Percentiles rank a stretch among this genome's conserved stretches.
Conservation (phyloP, 1,140 invertebrate genomes). For the Kradibia gibbosae region DNA sequence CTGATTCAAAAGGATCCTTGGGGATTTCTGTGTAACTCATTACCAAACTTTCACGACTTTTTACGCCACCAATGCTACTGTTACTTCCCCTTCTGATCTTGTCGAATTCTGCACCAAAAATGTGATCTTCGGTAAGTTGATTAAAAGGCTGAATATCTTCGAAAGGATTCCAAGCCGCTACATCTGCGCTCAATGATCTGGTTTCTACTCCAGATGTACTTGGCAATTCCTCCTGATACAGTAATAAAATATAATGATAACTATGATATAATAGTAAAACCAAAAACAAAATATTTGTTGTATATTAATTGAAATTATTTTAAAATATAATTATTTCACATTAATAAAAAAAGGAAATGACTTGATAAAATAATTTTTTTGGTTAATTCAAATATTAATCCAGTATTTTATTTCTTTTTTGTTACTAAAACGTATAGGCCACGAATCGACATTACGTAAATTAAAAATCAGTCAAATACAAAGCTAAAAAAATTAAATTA, state of each 20-base stretch:
- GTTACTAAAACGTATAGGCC: not conserved
- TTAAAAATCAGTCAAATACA: conserved; percentile 48
- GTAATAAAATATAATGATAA: conserved; percentile 29
- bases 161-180: conserved; percentile 88
- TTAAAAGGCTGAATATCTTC: conserved; percentile 82
- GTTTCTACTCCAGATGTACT: conserved; percentile 68
- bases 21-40: conserved; percentile 79
- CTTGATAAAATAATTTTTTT: not conserved
- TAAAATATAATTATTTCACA: too few species aligned
- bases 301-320: not conserved
- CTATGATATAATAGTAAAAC: conserved; percentile 49
- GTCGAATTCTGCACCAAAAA: conserved; percentile 91
- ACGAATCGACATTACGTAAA: not conserved
- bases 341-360: too few species aligned
- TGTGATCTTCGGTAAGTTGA: conserved; percentile 85
- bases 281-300: not conserved
- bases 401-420: not conserved
- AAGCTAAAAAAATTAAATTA: conserved; percentile 40
- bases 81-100: conserved; percentile 86
- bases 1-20: conserved; percentile 86
- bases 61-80: conserved; percentile 86
- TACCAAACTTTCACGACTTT: conserved; percentile 83
- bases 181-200: conserved; percentile 77
- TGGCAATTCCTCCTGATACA: conserved; percentile 69
- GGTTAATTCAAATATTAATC: not conserved